phyloP scores from a whole-genome alignment of 1,140 invertebrate species.

The Listronotus bonariensis region DNA sequence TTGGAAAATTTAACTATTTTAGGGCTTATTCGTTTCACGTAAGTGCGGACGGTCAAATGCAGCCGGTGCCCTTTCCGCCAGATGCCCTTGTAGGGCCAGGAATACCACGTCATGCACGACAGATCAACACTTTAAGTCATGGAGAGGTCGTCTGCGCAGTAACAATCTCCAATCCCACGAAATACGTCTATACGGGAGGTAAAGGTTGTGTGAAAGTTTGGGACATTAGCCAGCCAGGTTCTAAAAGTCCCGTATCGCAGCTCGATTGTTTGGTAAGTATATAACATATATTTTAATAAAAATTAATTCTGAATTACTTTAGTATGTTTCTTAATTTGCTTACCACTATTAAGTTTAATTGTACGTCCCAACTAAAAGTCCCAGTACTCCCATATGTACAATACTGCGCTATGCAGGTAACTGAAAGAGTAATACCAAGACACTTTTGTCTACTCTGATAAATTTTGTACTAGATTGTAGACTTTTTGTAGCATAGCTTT shows the following conservation, averaged over 20 bases:
- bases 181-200: constrained; percentile 97
- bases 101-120: constrained; percentile 87
- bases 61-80: constrained; percentile 94
- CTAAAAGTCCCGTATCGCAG: constrained; percentile 85
- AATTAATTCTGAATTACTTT: too few species aligned
- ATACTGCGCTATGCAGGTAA: neutral
- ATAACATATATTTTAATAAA: too few species aligned
- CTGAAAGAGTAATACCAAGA: neutral
- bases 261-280: constrained; percentile 85
- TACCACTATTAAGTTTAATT: neutral
- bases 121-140: constrained; percentile 90
- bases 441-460: too few species aligned
- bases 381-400: too few species aligned
- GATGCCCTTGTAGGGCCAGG: constrained; percentile 91
- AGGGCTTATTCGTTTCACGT: constrained; percentile 94
- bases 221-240: constrained; percentile 83
- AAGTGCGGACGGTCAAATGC: constrained; percentile 84
- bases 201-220: constrained; percentile 99
- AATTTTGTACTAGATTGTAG: too few species aligned
- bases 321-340: too few species aligned
- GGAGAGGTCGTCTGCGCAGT: constrained; percentile 93
- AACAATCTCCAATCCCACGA: constrained; percentile 87
- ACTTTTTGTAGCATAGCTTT: too few species aligned
- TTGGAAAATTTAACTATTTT: too few species aligned
- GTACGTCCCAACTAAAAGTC: too few species aligned